These are phyloP conservation scores for Brachypodius melanocephalos DNA, from an alignment of 2,113 vertebrate genomes.

Conservation along the genomic window DNA sequence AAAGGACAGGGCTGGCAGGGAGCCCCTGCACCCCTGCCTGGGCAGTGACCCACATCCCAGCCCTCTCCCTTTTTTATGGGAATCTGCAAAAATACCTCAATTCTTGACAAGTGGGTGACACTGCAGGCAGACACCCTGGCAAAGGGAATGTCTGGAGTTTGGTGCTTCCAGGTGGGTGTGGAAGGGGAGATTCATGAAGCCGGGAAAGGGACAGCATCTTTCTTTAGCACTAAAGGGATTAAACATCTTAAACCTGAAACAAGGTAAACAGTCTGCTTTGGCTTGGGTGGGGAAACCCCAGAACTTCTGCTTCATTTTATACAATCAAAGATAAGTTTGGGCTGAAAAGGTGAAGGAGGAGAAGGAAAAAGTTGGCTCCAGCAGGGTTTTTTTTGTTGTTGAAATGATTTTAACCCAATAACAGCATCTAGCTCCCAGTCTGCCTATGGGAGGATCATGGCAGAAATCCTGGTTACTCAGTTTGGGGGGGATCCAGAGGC, in stretches of 20 bases:
- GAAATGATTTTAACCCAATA: background rate
- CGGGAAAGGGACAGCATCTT: rapidly evolving
- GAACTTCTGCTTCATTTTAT: background rate
- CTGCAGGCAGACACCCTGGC: background rate
- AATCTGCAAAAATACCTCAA: background rate
- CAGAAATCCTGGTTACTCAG: background rate
- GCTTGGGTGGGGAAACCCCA: background rate
- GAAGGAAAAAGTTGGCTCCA: background rate
- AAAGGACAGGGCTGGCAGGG: rapidly evolving
- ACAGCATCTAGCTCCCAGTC: background rate
- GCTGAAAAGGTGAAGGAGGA: background rate
- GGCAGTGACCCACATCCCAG: background rate
- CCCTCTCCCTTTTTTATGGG: background rate
- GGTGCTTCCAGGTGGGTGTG: background rate
- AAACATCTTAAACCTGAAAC: background rate
- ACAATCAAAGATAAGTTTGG: background rate
- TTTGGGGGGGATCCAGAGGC: background rate
- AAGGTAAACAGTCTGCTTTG: background rate
- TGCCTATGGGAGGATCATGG: rapidly evolving
- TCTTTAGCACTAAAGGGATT: background rate
- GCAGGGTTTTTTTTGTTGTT: background rate
- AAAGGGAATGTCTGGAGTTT: background rate
- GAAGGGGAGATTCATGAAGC: background rate
- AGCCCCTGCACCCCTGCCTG: background rate
- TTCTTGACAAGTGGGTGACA: background rate